Conservation (phyloP, 2,113 vertebrate genomes). For the Tonatia bakeri region DNA sequence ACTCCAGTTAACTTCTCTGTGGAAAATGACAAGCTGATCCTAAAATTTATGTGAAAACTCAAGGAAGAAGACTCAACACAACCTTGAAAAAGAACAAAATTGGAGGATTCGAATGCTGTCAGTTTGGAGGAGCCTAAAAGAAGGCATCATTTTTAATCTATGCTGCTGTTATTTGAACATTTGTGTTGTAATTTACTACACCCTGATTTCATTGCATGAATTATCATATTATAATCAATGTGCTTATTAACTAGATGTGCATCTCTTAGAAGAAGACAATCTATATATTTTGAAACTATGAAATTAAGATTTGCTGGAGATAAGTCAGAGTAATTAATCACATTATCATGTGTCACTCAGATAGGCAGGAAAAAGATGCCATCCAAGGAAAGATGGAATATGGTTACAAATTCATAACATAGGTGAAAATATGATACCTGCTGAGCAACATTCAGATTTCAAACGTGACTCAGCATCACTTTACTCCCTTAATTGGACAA, state of each 20-base stretch:
- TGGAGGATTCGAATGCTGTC: not conserved
- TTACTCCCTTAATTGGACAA: constrained; percentile 7
- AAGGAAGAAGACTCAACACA: not conserved
- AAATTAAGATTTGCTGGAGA: constrained; percentile 61
- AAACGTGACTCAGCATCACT: constrained; percentile 12
- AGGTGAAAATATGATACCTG: constrained; percentile 21
- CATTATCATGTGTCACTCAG: constrained; percentile 1
- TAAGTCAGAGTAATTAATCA: constrained; percentile 67
- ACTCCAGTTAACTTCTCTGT: not conserved
- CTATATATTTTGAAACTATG: constrained; percentile 50
- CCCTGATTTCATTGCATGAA: constrained; percentile 2
- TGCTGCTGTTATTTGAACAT: not conserved
- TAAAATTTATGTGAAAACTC: not conserved
- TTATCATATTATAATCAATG: constrained; percentile 11
- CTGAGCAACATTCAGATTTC: not conserved
- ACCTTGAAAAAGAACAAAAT: not conserved
- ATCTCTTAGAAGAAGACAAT: not conserved
- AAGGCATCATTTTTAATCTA: not conserved
- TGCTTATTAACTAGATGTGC: constrained; percentile 28
- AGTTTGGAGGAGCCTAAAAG: not conserved
- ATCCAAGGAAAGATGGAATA: not conserved
- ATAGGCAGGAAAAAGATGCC: constrained; percentile 43
- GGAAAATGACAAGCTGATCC: not conserved
- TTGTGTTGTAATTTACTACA: not conserved
- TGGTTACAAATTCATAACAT: constrained; percentile 30